Conservation (phyloP, 2,113 vertebrate species). For the Apus apus region DNA sequence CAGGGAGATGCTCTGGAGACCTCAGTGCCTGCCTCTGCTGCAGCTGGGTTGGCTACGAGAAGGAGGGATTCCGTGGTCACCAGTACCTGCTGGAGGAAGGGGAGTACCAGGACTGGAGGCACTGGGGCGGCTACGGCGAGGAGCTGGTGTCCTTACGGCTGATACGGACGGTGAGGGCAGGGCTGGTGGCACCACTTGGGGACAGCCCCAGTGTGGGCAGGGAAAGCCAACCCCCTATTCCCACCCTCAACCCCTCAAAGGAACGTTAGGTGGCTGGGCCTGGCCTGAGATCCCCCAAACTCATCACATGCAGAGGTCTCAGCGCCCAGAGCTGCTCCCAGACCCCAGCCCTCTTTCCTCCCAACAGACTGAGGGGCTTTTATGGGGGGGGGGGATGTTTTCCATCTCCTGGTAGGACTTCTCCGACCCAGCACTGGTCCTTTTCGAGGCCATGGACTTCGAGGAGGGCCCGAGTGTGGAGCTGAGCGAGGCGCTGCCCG, state of each 20-base stretch:
- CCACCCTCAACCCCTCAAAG: not conserved
- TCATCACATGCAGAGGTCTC: accelerated
- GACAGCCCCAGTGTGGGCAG: not conserved
- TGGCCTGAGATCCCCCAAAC: not conserved
- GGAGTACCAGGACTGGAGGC: conserved; percentile 89
- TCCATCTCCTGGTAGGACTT: conserved; percentile 82
- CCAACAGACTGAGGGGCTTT: accelerated
- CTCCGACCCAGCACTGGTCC: conserved; percentile 81
- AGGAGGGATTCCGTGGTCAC: conserved; percentile 91
- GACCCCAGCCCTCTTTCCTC: not conserved
- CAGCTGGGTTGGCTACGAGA: conserved; percentile 96
- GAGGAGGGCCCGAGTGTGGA: conserved; percentile 82
- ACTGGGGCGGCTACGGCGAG: conserved; percentile 87
- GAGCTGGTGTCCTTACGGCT: conserved; percentile 86
- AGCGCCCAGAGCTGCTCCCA: not conserved
- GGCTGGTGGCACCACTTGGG: accelerated
- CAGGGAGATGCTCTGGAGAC: not conserved
- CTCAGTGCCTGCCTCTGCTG: not conserved
- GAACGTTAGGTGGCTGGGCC: accelerated
- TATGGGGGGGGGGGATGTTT: not conserved
- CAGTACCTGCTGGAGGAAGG: conserved; percentile 98
- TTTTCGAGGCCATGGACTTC: conserved; percentile 84
- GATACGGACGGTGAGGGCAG: conserved; percentile 86
- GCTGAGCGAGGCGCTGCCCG: conserved; percentile 84
- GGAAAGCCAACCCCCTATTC: not conserved